Evolutionary conservation across 2,113 vertebrate genomes (phyloP), one percentile per base, ranked within the genome.

Genomic region (Gallinago jamesoni): DNA sequence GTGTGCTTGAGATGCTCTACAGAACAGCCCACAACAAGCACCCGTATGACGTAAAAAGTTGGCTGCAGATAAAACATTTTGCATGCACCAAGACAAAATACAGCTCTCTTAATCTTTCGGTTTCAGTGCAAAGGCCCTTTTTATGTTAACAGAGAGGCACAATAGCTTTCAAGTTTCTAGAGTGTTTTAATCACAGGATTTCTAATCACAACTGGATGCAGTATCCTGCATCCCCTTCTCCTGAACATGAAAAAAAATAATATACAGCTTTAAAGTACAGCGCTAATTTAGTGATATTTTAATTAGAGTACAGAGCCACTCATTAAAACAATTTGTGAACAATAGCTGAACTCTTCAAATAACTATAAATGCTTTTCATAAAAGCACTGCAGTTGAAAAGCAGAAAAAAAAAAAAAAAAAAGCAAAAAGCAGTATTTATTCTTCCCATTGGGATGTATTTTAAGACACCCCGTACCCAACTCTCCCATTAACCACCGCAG

Each of bases 241-340:
- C 22, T 12, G 16, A n/a, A 67, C 8, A 1, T 2, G 23, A 55
- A 68, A 57, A 64, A 15, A 2, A 68, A 67, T 60, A 15, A 2
- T 12, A 59, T 0, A 28, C 0, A 0, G 16, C 16, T 73, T 69
- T 73, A 22, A 62, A 73, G 50, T 1, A n/a, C 23, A 41, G 28
- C 0, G 0, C 33, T 59, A 77, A 62, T 43, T 37, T 27, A 57
- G 13, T 3, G 27, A 24, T 45, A n/a, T 63, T 67, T 91, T 52
- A 89, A 75, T 85, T 72, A 39, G 84, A 79, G 31, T 6, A 41
- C 1, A 10, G 1, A 63, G 37, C 35, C 16, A 4, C 21, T 76
- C 27, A 31, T 39, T 57, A 20, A 14, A 74, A 77, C 52, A 55
- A 70, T 53, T 83, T 11, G 21, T 7, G 31, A 92, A 55, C 35